phyloP scores from a whole-genome alignment of 2,113 vertebrate genomes.

The Galemys pyrenaicus region DNA sequence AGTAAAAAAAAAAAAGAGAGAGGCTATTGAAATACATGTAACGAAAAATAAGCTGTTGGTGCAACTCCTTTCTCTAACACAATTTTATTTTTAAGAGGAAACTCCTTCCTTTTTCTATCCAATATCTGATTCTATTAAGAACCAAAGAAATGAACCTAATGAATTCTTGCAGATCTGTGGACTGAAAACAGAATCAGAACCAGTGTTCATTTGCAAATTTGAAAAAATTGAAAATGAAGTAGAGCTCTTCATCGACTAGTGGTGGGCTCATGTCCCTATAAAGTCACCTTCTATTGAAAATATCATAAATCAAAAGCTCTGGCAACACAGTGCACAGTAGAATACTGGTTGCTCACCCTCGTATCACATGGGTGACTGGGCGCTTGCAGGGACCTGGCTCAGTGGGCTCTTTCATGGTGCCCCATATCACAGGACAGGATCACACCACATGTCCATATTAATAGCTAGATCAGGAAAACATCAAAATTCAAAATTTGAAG shows the following conservation, averaged over 20 bases:
- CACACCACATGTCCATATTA: too few species aligned
- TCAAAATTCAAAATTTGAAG: background rate
- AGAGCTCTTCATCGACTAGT: background rate
- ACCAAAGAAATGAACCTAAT: background rate
- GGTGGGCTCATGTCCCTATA: background rate
- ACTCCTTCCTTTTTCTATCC: background rate
- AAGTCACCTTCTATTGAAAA: background rate
- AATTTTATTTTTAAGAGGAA: background rate
- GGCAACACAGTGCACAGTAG: background rate
- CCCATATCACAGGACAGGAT: background rate
- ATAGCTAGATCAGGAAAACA: background rate
- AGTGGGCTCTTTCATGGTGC: background rate
- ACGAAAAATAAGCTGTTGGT: background rate
- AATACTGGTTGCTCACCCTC: background rate
- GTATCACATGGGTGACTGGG: background rate
- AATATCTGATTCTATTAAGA: constrained; percentile 7
- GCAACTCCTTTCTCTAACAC: background rate
- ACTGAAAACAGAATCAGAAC: background rate
- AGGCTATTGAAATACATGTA: background rate
- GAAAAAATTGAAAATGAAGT: background rate
- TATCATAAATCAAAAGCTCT: background rate
- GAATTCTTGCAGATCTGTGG: background rate
- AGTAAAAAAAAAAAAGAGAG: too few species aligned
- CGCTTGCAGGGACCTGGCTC: background rate
- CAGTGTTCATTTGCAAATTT: background rate